A percentile compares a stretch with the other conserved stretches of the same genome.
These are phyloP conservation scores for Apodemia hepburni DNA, from an alignment of 2,888 invertebrate genomes.

Conservation along the genomic window DNA sequence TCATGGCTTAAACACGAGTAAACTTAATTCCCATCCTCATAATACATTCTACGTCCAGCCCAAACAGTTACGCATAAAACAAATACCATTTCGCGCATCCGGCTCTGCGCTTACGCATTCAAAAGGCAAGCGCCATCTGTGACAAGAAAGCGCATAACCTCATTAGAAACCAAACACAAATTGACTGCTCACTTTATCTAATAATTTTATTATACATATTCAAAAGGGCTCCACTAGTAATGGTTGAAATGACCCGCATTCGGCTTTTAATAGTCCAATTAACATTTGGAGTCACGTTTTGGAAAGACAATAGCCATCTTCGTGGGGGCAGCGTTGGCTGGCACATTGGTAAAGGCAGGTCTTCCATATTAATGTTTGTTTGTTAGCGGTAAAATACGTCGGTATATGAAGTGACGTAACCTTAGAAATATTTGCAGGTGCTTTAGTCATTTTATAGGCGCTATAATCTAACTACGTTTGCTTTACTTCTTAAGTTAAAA, in stretches of 20 bases:
- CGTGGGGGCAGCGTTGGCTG: conserved; percentile 74
- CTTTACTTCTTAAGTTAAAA: not conserved
- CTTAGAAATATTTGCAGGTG: conserved; percentile 56
- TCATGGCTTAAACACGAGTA: conserved; percentile 13
- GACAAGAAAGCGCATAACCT: conserved; percentile 80
- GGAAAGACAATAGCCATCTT: conserved; percentile 78
- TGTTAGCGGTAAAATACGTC: conserved; percentile 78
- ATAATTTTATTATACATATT: conserved; percentile 80
- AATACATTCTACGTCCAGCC: conserved; percentile 60
- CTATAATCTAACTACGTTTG: not conserved
- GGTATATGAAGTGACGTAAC: conserved; percentile 55
- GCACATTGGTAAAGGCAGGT: conserved; percentile 72
- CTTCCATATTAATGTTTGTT: conserved; percentile 79
- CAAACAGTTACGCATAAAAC: conserved; percentile 62
- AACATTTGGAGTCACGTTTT: conserved; percentile 79
- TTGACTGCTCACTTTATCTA: conserved; percentile 65
- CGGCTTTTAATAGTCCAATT: conserved; percentile 77
- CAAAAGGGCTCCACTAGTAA: conserved; percentile 74
- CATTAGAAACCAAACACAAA: conserved; percentile 78
- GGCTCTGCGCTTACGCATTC: conserved; percentile 72
- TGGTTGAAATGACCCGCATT: conserved; percentile 78
- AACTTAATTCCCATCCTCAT: conserved; percentile 40
- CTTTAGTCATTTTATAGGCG: conserved; percentile 29
- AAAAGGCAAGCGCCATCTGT: conserved; percentile 65
- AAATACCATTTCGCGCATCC: conserved; percentile 76